phyloP scores from a whole-genome alignment of 2,797 vertebrate genomes.

The Acanthornis magna region DNA sequence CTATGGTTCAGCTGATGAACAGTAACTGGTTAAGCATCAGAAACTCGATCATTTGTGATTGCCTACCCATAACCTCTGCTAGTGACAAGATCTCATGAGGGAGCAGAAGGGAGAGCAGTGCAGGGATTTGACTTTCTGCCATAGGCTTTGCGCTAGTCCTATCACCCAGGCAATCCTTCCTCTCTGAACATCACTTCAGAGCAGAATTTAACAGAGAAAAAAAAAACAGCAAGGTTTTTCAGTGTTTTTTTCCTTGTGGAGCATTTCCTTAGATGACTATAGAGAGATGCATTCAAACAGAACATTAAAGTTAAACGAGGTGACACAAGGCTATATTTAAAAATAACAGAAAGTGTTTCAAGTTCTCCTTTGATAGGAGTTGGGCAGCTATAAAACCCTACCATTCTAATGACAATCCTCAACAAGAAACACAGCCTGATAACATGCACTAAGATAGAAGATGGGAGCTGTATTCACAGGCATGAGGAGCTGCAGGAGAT shows the following conservation, averaged over 20 bases:
- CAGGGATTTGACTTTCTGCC: background rate
- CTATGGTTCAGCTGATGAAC: background rate
- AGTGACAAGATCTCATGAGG: background rate
- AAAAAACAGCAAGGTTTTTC: background rate
- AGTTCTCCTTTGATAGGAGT: slow-evolving; percentile 24
- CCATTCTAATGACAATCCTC: slow-evolving; percentile 35
- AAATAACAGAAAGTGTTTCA: slow-evolving; percentile 57
- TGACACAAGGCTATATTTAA: slow-evolving; percentile 47
- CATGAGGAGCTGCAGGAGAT: background rate
- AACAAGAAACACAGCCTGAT: slow-evolving; percentile 45
- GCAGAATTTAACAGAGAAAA: background rate
- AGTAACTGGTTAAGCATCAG: slow-evolving; percentile 29
- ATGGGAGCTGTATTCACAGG: slow-evolving; percentile 35
- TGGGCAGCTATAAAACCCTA: slow-evolving; percentile 19
- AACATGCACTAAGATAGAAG: background rate
- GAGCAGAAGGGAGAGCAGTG: background rate
- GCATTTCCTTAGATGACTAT: slow-evolving; percentile 42
- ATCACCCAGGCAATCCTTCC: background rate
- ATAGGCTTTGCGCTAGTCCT: background rate
- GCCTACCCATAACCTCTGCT: background rate
- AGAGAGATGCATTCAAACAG: slow-evolving; percentile 56
- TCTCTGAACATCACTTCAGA: slow-evolving; percentile 19
- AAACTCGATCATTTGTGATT: background rate
- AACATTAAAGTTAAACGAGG: slow-evolving; percentile 65
- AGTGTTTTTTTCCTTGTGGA: slow-evolving; percentile 28